Evolutionary conservation across 2,113 vertebrate species (phyloP).

Genomic region (Colius striatus): DNA sequence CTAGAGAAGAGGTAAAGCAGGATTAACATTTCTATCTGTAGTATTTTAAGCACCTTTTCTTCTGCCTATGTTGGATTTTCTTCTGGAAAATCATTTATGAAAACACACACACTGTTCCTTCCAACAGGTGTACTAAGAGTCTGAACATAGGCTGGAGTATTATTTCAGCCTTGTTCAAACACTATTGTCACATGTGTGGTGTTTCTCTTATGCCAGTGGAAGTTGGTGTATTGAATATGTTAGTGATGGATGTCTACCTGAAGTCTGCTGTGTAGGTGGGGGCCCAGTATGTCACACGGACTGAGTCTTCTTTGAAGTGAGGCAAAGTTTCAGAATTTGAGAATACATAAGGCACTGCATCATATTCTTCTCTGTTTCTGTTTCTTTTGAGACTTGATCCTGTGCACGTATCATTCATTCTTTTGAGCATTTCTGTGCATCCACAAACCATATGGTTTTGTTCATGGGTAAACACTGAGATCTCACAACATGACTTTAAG

Average conservation of each 20-base stretch:
- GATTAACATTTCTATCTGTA: neutral
- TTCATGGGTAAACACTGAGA: neutral
- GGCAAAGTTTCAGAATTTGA: neutral
- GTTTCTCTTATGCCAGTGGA: neutral
- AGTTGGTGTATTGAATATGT: neutral
- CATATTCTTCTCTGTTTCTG: neutral
- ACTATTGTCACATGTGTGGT: fast-evolving
- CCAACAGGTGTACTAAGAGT: neutral
- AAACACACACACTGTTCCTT: neutral
- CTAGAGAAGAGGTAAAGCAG: neutral
- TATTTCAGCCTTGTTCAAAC: neutral
- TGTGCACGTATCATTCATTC: neutral
- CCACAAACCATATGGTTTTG: neutral
- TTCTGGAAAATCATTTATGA: neutral
- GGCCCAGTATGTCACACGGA: neutral
- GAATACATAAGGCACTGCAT: neutral
- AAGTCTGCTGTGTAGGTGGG: neutral
- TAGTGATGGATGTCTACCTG: neutral
- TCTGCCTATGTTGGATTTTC: neutral
- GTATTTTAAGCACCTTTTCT: neutral
- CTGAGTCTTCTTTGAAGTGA: neutral
- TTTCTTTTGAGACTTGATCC: neutral
- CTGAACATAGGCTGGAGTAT: neutral
- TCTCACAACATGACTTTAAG: neutral
- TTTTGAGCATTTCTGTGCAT: neutral